Evolutionary conservation across 1,140 invertebrate genomes (phyloP).

Genomic region (Ctenoplectra terminalis): DNA sequence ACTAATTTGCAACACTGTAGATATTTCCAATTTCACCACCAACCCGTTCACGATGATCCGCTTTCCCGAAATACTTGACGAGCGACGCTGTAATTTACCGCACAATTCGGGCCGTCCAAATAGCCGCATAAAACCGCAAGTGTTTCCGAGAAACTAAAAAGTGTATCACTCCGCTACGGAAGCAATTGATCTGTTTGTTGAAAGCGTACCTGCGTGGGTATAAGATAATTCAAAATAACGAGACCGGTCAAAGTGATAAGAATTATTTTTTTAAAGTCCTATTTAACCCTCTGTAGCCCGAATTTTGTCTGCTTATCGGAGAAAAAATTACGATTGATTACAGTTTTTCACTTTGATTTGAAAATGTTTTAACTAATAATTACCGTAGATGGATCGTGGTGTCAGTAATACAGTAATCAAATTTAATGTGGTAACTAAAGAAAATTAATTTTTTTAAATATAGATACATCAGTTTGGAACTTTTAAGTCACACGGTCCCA

Average conservation of each 20-base stretch:
- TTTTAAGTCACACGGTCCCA: too few species aligned
- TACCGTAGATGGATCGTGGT: too few species aligned
- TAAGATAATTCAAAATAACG: background rate
- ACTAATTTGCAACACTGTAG: background rate
- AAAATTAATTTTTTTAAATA: too few species aligned
- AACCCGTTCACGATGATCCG: slow-evolving; percentile 10
- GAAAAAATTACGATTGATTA: too few species aligned
- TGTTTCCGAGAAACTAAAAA: slow-evolving; percentile 37
- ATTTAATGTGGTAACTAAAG: too few species aligned
- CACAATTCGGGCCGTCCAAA: slow-evolving; percentile 15
- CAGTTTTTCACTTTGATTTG: too few species aligned
- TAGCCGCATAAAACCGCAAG: slow-evolving; percentile 31
- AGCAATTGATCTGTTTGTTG: slow-evolving; percentile 12
- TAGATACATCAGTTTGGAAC: too few species aligned
- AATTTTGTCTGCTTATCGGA: too few species aligned
- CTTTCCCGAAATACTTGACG: slow-evolving; percentile 21
- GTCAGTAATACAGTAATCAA: too few species aligned
- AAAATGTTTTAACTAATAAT: too few species aligned
- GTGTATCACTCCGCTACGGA: slow-evolving; percentile 11
- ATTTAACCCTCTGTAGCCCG: too few species aligned
- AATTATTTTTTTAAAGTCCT: too few species aligned
- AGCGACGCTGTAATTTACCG: slow-evolving; percentile 23
- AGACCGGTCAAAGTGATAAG: background rate
- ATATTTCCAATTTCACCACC: background rate
- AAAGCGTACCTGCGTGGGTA: background rate